These are phyloP conservation scores for Acanthornis magna DNA, from an alignment of 2,797 vertebrate genomes.

Conservation along the genomic window DNA sequence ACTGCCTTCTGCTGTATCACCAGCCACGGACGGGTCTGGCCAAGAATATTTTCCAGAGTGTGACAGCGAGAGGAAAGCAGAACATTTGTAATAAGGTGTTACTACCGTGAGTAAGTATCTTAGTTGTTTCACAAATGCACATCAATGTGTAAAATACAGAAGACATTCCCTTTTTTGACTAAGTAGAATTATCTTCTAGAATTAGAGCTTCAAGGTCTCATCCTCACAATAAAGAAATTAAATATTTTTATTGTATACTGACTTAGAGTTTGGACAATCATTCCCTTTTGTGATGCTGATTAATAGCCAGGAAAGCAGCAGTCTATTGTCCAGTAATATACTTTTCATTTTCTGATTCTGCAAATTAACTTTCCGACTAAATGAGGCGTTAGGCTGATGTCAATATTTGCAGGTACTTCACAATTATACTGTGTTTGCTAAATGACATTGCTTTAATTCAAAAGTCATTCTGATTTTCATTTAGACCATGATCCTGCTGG, in stretches of 20 bases:
- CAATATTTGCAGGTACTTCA: constrained; percentile 62
- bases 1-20: constrained; percentile 33
- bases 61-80: background rate
- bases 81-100: background rate
- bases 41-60: constrained; percentile 9
- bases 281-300: background rate
- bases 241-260: constrained; percentile 16
- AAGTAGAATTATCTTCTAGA: background rate
- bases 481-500: constrained; percentile 14
- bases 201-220: background rate
- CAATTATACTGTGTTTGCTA: constrained; percentile 51
- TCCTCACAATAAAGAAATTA: background rate
- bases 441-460: constrained; percentile 46
- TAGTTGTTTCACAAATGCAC: background rate
- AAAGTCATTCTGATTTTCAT: constrained; percentile 37
- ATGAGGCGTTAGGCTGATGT: constrained; percentile 31
- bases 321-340: constrained; percentile 36
- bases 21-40: background rate
- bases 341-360: constrained; percentile 45
- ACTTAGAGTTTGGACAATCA: background rate
- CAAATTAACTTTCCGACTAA: constrained; percentile 51
- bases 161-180: background rate
- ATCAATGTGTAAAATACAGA: background rate
- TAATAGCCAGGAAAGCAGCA: background rate
- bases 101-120: background rate